Base-by-base conservation (phyloP, 1,140 invertebrate species). In the Aphelinus atriplicis region DNA sequence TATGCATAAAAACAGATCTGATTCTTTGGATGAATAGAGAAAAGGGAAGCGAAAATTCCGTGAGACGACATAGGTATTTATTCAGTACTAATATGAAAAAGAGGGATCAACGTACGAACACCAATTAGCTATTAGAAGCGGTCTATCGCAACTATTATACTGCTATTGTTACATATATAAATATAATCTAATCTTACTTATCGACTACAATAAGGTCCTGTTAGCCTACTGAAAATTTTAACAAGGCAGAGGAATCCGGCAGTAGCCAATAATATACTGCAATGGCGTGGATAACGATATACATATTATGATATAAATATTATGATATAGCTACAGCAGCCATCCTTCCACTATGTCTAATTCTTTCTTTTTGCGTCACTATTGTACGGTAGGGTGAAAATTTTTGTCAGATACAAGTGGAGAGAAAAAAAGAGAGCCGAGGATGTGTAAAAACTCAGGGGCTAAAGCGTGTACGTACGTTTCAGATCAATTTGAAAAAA, bases 61-160 rank as follows among this genome's bases (percentile, higher is more conserved):
- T 26, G 46, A 63, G 57, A 66, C 26, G 72, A 62, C 56, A 64
- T 66, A 63, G 66, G 71, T 73, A 71, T 76, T 73, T 70, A 71
- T 75, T 82, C 80, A 80, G 80, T 84, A 85, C 82, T 79, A 84
- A 84, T 84, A 55, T 81, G 78, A 81, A 84, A 84, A 87, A 83
- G 80, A 58, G 86, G 86, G 86, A 88, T 86, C 87, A 88, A 88
- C 83, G 85, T 87, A 87, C 80, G 84, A 88, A 88, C 87, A 88
- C 87, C 87, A 88, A 88, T 87, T 88, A 88, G 84, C 75, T 84
- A 79, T 87, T 88, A 88, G 83, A 84, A 69, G 81, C 86, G 84
- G 80, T 86, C 86, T 86, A 86, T 86, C 85, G 81, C 77, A 78
- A 77, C 78, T 82, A 71, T 79, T 83, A 80, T 77, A 71, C 68